Evolutionary conservation across 1,140 invertebrate genomes (phyloP), one percentile per base, ranked within the genome.

Genomic region (Druon quercuslanigerum): DNA sequence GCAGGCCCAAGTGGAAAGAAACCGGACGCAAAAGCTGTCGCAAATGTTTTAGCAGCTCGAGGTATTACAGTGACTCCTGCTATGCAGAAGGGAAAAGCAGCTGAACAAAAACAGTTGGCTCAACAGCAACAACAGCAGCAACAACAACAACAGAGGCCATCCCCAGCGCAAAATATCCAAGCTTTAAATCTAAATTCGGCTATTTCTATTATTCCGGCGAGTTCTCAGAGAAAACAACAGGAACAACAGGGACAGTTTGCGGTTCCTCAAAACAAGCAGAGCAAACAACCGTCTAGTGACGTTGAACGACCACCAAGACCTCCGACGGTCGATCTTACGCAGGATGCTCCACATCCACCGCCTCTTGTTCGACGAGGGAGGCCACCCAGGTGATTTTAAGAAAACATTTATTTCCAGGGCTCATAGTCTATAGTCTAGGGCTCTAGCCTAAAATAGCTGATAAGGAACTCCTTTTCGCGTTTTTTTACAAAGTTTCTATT

Each of bases 1-100:
- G 80, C 84, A 16, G 80, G 80, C 8, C 74, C 83, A 1, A 60
- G 73, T 8, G 51, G 84, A 2, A 93, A 94, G 51, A 94, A 94
- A 79, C 93, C 93, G 50, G 94, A 95, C 82, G 94, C 95, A 7
- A 95, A 94, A 75, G 94, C 93, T 2, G 95, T 96, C 79, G 95
- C 95, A 1, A 95, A 94, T 88, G 93, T 96, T 51, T 87, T 96
- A 56, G 95, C 95, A 12, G 94, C 95, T 14, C 89, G 95, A 79
- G 95, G 95, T 19, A 96, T 96, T 74, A 96, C 95, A 40, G 94
- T 96, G 0, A 96, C 95, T 73, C 93, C 93, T 40, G 92, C 91
- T 11, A 89, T 91, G 57, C 93, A 93, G 71, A 91, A 90, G 77
- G 80, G 78, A 75, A 87, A 86, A 51, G 46, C 83, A n/a, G 76